These are phyloP conservation scores for Tyrannus savana DNA, from an alignment of 2,113 vertebrate species.

Conservation along the genomic window DNA sequence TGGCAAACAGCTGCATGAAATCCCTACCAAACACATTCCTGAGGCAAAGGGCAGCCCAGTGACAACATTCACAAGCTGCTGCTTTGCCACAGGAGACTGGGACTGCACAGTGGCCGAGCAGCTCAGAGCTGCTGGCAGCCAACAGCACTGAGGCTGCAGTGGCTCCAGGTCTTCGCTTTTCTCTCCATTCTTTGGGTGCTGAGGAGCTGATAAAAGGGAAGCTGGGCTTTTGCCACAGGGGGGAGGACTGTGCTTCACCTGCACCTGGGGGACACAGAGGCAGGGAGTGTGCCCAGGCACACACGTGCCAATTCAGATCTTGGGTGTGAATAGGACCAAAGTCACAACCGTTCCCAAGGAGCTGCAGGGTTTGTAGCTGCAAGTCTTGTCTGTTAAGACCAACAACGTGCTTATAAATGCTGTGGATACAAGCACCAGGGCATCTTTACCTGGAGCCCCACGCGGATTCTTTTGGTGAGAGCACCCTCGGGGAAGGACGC, in stretches of 20 bases:
- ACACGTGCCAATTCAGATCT: fast-evolving
- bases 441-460: constrained; percentile 90
- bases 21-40: neutral
- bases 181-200: neutral
- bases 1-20: neutral
- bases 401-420: fast-evolving
- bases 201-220: neutral
- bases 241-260: neutral
- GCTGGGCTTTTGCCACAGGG: neutral
- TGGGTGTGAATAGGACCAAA: neutral
- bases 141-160: neutral
- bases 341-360: neutral
- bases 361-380: neutral
- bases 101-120: neutral
- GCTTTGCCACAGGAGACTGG: neutral
- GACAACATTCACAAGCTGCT: neutral
- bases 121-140: neutral
- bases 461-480: constrained; percentile 94
- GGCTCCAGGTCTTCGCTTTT: neutral
- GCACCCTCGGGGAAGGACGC: constrained; percentile 95
- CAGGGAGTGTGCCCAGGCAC: fast-evolving
- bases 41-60: neutral
- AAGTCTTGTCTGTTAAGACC: neutral
- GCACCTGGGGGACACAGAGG: neutral
- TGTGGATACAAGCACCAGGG: fast-evolving